Percentiles rank a stretch among this genome's conserved stretches.
Conservation (phyloP, 2,113 vertebrate genomes). For the Pantherophis guttatus region DNA sequence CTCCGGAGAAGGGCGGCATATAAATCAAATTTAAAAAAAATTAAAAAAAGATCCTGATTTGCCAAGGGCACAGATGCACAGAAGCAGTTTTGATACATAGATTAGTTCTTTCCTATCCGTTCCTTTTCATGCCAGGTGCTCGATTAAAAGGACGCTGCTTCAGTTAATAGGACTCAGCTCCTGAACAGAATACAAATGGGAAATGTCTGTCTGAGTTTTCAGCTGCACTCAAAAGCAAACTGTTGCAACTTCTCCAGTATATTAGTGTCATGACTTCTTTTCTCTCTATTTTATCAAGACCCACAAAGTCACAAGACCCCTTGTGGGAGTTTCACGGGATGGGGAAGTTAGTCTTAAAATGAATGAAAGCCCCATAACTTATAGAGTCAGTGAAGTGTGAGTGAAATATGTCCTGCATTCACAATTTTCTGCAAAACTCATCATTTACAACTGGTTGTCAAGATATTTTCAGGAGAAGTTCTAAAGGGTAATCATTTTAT, state of each 20-base stretch:
- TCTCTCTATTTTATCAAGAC: slow-evolving; percentile 7
- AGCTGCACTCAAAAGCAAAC: background rate
- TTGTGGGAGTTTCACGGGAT: background rate
- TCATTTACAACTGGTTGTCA: slow-evolving; percentile 14
- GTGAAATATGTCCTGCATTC: slow-evolving; percentile 42
- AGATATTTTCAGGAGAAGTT: slow-evolving; percentile 9
- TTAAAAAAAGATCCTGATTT: too few relatives aligned
- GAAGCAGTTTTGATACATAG: background rate
- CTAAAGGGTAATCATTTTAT: slow-evolving; percentile 10
- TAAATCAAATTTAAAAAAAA: too few relatives aligned
- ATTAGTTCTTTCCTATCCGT: background rate
- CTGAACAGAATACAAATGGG: background rate
- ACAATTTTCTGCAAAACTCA: slow-evolving; percentile 33
- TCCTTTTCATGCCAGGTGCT: background rate
- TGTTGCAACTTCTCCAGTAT: background rate
- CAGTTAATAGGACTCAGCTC: background rate
- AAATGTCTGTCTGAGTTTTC: background rate
- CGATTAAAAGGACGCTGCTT: slow-evolving; percentile 2
- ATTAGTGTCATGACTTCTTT: background rate
- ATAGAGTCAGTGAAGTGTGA: slow-evolving; percentile 2
- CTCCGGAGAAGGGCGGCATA: too few relatives aligned
- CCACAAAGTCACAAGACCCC: slow-evolving; percentile 29
- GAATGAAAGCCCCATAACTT: slow-evolving; percentile 43
- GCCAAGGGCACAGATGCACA: background rate
- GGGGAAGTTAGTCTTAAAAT: slow-evolving; percentile 32